Evolutionary conservation across 1,140 invertebrate genomes (phyloP).

Genomic region (Drosophila murphyi): DNA sequence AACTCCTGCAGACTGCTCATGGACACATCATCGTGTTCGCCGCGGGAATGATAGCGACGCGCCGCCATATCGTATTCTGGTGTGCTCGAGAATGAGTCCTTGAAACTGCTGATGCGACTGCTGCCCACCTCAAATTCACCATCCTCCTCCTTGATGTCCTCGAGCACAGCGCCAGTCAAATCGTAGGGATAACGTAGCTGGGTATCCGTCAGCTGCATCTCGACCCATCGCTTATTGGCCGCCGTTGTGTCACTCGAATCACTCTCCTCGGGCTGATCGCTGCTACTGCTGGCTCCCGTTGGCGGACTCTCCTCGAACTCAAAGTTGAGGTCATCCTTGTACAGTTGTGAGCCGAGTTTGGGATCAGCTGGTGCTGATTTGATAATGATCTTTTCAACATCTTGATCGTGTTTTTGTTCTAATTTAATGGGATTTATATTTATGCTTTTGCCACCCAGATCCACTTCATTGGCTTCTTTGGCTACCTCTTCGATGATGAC

Average conservation of each 20-base stretch:
- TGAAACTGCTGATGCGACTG: constrained; percentile 90
- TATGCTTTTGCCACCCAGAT: constrained; percentile 92
- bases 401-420: constrained; percentile 88
- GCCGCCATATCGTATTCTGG: constrained; percentile 94
- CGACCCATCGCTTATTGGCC: constrained; percentile 93
- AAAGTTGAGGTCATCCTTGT: constrained; percentile 87
- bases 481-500: constrained; percentile 94
- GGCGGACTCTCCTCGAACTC: constrained; percentile 91
- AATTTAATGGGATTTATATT: constrained; percentile 87
- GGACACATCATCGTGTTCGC: constrained; percentile 95
- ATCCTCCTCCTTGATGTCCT: constrained; percentile 96
- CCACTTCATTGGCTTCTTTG: constrained; percentile 91
- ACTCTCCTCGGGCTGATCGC: constrained; percentile 83
- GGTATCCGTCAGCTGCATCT: constrained; percentile 92
- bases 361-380: constrained; percentile 86
- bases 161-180: constrained; percentile 92
- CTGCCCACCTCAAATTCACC: constrained; percentile 93
- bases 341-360: constrained; percentile 85
- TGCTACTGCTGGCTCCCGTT: constrained; percentile 84
- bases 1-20: constrained; percentile 97
- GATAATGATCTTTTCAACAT: constrained; percentile 90
- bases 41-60: constrained; percentile 91
- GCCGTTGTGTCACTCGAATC: constrained; percentile 88
- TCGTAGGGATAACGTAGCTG: constrained; percentile 88
- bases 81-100: constrained; percentile 90